phyloP scores from a whole-genome alignment of 2,113 vertebrate species.

The Nothobranchius furzeri region DNA sequence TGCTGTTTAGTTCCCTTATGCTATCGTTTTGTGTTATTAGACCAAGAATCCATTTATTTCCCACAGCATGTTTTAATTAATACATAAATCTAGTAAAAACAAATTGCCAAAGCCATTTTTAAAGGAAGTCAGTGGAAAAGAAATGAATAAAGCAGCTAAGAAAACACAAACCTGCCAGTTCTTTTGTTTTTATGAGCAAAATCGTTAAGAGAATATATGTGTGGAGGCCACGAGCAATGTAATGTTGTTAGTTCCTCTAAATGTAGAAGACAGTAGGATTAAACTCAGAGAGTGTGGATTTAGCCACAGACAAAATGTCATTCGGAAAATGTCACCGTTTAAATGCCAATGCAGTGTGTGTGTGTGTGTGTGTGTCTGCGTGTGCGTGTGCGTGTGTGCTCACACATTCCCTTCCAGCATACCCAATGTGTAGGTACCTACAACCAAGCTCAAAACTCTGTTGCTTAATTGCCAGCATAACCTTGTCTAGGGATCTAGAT shows the following conservation, averaged over 20 bases:
- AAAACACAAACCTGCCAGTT: not conserved
- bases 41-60: not conserved
- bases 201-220: too few species aligned
- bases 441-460: constrained; percentile 25
- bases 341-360: constrained; percentile 66
- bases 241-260: constrained; percentile 19
- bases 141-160: not conserved
- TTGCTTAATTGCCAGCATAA: constrained; percentile 22
- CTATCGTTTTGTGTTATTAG: not conserved
- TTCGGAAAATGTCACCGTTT: constrained; percentile 73
- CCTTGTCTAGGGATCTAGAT: constrained; percentile 12
- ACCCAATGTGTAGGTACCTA: constrained; percentile 18
- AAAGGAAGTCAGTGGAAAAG: too few species aligned
- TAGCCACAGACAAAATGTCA: constrained; percentile 75
- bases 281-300: constrained; percentile 53
- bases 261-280: constrained; percentile 38
- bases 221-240: too few species aligned
- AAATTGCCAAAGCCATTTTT: not conserved
- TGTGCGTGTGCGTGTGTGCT: not conserved
- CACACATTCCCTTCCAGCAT: not conserved
- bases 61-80: not conserved
- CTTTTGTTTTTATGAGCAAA: too few species aligned
- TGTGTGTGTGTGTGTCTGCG: too few species aligned
- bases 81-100: not conserved
- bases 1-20: too few species aligned